phyloP scores from a whole-genome alignment of 2,113 vertebrate genomes.

The Xerus inauris region DNA sequence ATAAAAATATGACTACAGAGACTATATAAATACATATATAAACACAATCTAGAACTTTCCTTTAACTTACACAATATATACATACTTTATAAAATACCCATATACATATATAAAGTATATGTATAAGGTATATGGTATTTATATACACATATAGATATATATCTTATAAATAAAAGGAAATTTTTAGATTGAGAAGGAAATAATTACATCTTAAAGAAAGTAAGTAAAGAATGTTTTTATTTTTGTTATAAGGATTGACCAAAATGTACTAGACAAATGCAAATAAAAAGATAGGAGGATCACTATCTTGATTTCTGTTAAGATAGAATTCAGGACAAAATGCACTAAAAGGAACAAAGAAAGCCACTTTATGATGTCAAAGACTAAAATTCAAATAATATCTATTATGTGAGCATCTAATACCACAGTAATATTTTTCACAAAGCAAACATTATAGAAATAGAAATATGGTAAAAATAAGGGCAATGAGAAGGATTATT shows the following conservation, averaged over 20 bases:
- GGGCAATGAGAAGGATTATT: not conserved
- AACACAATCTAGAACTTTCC: not conserved
- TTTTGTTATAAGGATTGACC: not conserved
- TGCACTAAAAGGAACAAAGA: not conserved
- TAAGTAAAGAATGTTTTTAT: not conserved
- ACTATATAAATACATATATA: not conserved
- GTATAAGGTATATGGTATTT: not conserved
- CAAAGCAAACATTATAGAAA: not conserved
- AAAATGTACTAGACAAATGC: not conserved
- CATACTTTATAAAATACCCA: not conserved
- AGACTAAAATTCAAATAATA: not conserved
- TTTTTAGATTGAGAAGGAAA: not conserved
- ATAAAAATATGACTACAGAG: not conserved
- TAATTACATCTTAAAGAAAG: not conserved
- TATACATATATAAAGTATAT: not conserved
- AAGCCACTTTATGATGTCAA: not conserved
- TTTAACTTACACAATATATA: not conserved
- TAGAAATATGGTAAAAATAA: not conserved
- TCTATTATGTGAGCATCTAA: not conserved
- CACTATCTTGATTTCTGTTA: not conserved
- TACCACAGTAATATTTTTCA: not conserved
- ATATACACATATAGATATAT: not conserved
- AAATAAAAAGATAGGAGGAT: not conserved
- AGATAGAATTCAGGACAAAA: not conserved
- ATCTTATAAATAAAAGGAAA: not conserved